Evolutionary conservation across 2,113 vertebrate species (phyloP), one percentile per base, ranked within the genome.

Genomic region (Motacilla alba): DNA sequence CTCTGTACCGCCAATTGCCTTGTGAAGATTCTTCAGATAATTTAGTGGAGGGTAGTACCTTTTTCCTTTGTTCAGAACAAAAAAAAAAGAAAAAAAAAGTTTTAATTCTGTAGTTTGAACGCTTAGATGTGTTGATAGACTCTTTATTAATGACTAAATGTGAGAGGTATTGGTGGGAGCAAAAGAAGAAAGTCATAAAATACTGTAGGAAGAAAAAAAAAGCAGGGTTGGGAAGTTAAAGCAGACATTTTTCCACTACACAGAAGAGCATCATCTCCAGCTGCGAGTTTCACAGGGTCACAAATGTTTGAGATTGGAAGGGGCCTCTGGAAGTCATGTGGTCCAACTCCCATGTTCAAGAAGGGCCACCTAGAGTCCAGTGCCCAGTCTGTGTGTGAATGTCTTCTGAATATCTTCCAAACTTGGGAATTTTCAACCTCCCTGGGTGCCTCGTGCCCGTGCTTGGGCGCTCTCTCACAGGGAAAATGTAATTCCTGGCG

Each of bases 351-450:
- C 1, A 21, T 68, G 49, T n/a, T 83, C 6, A 39, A 19, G 33
- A 33, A 79, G 30, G 21, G 49, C n/a, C 27, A 10, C 8, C 1
- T 44, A 13, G 10, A 69, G 22, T 10, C 11, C 8, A 18, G 17
- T 83, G 64, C 17, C 24, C 37, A 47, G 33, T 14, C 58, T 7
- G 0, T 1, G 7, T 85, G 52, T 1, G 1, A 19, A 47, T 13
- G 11, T 7, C 41, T 79, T 62, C 33, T 10, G 6, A 69, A 1
- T 64, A 39, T 49, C 37, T 66, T 47, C 18, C 50, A 35, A 19
- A 33, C 20, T 15, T 0, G 6, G 46, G 35, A 37, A 15, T 50
- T 13, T 10, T 11, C 28, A 70, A 1, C 13, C 17, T 46, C 33
- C 6, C 30, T 50, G 33, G 7, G 20, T 62, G 44, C 4, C 15